A percentile compares a stretch with the other conserved stretches of the same genome.
These are phyloP conservation scores for Drosophila colorata DNA, from an alignment of 2,888 invertebrate species.

Conservation along the genomic window DNA sequence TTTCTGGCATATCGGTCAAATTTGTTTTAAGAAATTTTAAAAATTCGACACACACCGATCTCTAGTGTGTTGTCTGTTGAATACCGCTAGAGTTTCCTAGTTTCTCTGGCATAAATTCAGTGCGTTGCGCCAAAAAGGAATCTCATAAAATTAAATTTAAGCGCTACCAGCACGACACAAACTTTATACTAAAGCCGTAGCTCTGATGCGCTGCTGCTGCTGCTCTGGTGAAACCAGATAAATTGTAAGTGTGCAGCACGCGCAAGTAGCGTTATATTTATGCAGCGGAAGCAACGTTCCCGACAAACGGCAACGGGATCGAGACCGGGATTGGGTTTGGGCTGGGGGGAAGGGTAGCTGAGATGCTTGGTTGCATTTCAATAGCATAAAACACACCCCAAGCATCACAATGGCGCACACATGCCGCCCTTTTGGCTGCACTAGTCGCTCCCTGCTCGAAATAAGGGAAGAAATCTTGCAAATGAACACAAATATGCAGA, in stretches of 20 bases:
- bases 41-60: neutral
- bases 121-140: conserved; percentile 28
- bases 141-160: conserved; percentile 61
- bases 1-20: neutral
- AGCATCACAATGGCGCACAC: conserved; percentile 43
- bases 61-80: neutral
- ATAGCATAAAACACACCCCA: conserved; percentile 68
- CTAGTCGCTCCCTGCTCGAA: conserved; percentile 53
- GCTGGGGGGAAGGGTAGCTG: conserved; percentile 17
- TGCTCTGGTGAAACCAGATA: conserved; percentile 66
- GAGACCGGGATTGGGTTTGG: conserved; percentile 5
- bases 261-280: conserved; percentile 79
- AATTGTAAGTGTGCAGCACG: conserved; percentile 75
- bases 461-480: conserved; percentile 81
- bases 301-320: conserved; percentile 31
- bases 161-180: conserved; percentile 43
- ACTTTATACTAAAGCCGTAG: conserved; percentile 40
- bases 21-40: neutral
- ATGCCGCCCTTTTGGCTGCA: conserved; percentile 51
- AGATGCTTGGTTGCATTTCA: conserved; percentile 79
- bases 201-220: conserved; percentile 1
- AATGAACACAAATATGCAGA: conserved; percentile 78
- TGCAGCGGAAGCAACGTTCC: conserved; percentile 70
- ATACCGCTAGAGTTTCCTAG: conserved; percentile 11
- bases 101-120: conserved; percentile 25